phyloP scores from a whole-genome alignment of 2,888 invertebrate genomes.

The Catonia carolina region DNA sequence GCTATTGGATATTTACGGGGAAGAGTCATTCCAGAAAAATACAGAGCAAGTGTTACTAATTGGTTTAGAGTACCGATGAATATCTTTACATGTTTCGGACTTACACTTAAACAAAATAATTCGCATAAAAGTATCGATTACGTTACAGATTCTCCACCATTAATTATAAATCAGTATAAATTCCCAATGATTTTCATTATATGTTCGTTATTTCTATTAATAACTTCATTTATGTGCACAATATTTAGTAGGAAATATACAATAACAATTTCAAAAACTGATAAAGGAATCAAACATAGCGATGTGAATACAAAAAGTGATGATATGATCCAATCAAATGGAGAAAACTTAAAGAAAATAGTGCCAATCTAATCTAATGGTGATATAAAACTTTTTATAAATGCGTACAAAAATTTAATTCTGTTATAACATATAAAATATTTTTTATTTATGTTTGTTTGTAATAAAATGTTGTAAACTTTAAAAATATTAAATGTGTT shows the following conservation, averaged over 20 bases:
- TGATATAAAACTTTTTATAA: no score
- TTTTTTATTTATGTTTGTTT: no score
- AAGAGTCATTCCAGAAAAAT: constrained; percentile 49
- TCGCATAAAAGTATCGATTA: not conserved
- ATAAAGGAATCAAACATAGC: not conserved
- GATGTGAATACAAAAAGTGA: no score
- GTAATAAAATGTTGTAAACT: no score
- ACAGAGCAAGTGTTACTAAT: constrained; percentile 49
- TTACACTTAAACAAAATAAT: constrained; percentile 25
- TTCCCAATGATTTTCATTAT: constrained; percentile 5
- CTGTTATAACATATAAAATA: no score
- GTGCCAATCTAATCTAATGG: no score
- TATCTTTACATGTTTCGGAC: constrained; percentile 46
- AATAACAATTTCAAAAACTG: not conserved
- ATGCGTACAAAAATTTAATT: no score
- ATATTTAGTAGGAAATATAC: not conserved
- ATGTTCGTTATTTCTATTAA: not conserved
- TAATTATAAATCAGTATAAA: not conserved
- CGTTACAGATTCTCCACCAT: no score
- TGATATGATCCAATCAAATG: no score
- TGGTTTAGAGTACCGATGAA: constrained; percentile 55
- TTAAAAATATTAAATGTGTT: no score
- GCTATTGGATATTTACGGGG: constrained; percentile 48
- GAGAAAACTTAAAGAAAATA: no score
- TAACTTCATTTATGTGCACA: not conserved